Base-by-base conservation (phyloP, 2,113 vertebrate genomes). In the Toxotes jaculatrix region DNA sequence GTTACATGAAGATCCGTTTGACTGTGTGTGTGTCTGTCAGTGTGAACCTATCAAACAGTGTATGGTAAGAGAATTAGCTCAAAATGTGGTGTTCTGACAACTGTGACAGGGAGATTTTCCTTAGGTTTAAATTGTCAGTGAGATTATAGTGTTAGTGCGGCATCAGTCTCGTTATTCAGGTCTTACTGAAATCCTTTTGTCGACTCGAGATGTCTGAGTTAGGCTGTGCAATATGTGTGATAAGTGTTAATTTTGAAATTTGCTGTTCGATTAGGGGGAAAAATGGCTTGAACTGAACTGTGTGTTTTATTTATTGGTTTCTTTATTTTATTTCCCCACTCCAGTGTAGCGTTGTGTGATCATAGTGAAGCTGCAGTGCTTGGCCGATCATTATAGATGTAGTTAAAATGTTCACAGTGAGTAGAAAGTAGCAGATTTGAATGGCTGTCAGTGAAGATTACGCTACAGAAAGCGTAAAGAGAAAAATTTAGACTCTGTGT, bases 241-340 rank as follows among this genome's bases (percentile, higher is more conserved):
- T 38, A n/a, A n/a, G 13, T 76, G 27, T 60, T 49, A 12, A n/a
- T n/a, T 64, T 53, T 77, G 13, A 47, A 59, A 59, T 59, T 17
- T 21, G 21, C 13, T 60, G 21, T 53, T 78, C 3, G 31, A 4
- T 31, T 12, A 34, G 5, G 40, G 5, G 40, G 6, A 36, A 0
- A 47, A 17, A 32, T 40, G 23, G 32, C 19, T 8, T 19, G 49
- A 21, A 51, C 6, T 7, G 16, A 21, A 7, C 17, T 51, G 21
- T 51, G 49, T 21, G 17, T 8, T 45, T 51, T 51, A 21, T 21
- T 21, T 51, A 8, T 51, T 51, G 49, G 21, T 51, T 4, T 16
- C 45, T 47, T 47, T 16, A 17, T 16, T 47, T 16, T 47, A 16
- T 47, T 47, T 47, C 17, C 49, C 49, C 19, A 17, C 47, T 49